These are phyloP conservation scores for Notothenia rossii DNA, from an alignment of 2,113 vertebrate species.

Conservation along the genomic window DNA sequence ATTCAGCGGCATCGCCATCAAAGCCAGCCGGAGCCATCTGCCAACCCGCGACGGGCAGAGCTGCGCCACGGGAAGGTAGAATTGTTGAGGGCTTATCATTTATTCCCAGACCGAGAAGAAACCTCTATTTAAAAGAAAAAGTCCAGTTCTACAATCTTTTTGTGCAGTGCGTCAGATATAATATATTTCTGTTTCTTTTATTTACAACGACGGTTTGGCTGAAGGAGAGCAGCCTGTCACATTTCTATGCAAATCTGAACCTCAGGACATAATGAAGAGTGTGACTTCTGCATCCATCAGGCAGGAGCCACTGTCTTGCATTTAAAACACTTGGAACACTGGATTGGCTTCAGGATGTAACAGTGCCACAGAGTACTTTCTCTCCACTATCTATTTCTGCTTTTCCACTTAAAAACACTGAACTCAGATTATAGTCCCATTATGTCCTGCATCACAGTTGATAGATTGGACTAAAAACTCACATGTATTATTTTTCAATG, in stretches of 20 bases:
- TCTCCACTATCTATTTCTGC: background rate
- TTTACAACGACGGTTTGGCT: constrained; percentile 21
- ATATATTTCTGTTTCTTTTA: background rate
- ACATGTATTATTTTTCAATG: constrained; percentile 26
- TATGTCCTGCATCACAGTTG: constrained; percentile 26
- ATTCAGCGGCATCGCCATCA: constrained; percentile 46
- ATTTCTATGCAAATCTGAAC: constrained; percentile 55
- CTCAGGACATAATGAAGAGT: constrained; percentile 41
- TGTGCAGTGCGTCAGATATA: constrained; percentile 4
- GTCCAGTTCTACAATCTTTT: constrained; percentile 9
- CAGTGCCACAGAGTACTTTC: background rate
- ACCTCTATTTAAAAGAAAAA: constrained; percentile 20
- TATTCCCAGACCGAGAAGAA: constrained; percentile 29
- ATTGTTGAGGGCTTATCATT: constrained; percentile 44
- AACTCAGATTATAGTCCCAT: constrained; percentile 29
- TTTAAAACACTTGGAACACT: constrained; percentile 24
- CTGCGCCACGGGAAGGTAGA: constrained; percentile 38
- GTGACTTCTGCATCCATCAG: constrained; percentile 44
- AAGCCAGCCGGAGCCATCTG: constrained; percentile 56
- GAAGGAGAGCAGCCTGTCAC: constrained; percentile 16
- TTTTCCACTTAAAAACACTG: constrained; percentile 20
- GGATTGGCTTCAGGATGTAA: background rate
- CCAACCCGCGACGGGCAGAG: background rate
- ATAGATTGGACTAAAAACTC: constrained; percentile 38
- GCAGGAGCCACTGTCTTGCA: constrained; percentile 19